phyloP scores from a whole-genome alignment of 2,113 vertebrate species.

The Chaetops frenatus region DNA sequence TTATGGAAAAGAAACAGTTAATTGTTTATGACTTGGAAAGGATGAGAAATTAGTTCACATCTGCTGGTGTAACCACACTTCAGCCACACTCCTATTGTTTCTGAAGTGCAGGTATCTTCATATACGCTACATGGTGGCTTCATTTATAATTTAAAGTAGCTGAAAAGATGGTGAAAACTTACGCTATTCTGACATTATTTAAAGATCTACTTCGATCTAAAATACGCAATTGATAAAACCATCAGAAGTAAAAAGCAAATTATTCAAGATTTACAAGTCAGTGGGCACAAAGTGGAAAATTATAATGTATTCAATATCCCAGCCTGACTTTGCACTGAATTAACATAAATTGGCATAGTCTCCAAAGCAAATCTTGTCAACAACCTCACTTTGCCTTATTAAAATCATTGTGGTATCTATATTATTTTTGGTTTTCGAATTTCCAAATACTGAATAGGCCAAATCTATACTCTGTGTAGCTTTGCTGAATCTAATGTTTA shows the following conservation, averaged over 20 bases:
- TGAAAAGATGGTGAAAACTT: background rate
- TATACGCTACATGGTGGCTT: background rate
- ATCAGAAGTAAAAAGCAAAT: background rate
- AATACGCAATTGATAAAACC: background rate
- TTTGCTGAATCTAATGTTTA: background rate
- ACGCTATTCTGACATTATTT: background rate
- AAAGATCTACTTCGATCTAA: background rate
- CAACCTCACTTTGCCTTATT: background rate
- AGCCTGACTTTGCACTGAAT: slow-evolving; percentile 1
- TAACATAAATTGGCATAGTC: background rate
- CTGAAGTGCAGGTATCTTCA: background rate
- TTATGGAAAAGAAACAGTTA: slow-evolving; percentile 62
- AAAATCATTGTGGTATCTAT: background rate
- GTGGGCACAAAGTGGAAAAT: background rate
- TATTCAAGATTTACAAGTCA: background rate
- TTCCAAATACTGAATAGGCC: background rate
- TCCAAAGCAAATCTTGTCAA: background rate
- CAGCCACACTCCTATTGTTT: slow-evolving; percentile 1
- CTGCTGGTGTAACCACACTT: slow-evolving; percentile 2
- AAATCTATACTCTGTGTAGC: background rate
- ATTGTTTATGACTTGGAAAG: slow-evolving; percentile 54
- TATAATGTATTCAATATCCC: background rate
- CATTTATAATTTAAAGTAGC: background rate
- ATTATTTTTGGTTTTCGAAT: background rate
- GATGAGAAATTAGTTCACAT: slow-evolving; percentile 57